phyloP scores from a whole-genome alignment of 2,113 vertebrate genomes.

The Perca flavescens region DNA sequence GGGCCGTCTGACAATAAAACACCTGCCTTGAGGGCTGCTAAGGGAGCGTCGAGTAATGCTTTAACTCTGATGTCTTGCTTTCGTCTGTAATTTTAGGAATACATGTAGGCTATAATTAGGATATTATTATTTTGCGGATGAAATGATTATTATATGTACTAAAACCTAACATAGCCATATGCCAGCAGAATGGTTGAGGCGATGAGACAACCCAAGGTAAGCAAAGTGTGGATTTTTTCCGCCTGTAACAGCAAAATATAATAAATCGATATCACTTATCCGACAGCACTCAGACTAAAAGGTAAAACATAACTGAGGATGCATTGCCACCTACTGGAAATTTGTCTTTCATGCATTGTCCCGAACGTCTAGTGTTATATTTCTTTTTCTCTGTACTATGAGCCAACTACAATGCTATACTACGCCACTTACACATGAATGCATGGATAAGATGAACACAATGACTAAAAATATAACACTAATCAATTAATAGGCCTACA shows the following conservation, averaged over 20 bases:
- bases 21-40: conserved; percentile 36
- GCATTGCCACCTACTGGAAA: conserved; percentile 74
- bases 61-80: not conserved
- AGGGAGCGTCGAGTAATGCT: conserved; percentile 66
- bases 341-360: not conserved
- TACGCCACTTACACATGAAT: too few species aligned
- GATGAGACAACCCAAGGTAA: not conserved
- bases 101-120: too few species aligned
- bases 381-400: too few species aligned
- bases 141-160: not conserved
- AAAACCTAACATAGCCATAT: not conserved
- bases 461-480: too few species aligned
- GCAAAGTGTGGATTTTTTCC: not conserved
- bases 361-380: not conserved
- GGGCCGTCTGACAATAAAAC: conserved; percentile 85
- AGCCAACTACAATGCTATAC: too few species aligned
- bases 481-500: too few species aligned
- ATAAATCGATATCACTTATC: not conserved
- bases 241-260: not conserved
- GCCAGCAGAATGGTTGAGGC: not conserved
- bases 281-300: not conserved
- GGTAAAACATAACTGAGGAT: conserved; percentile 27
- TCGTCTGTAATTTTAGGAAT: not conserved
- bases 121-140: not conserved
- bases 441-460: too few species aligned